These are phyloP conservation scores for Clarias laeviceps DNA, from an alignment of 2,797 vertebrate species.

Conservation along the genomic window DNA sequence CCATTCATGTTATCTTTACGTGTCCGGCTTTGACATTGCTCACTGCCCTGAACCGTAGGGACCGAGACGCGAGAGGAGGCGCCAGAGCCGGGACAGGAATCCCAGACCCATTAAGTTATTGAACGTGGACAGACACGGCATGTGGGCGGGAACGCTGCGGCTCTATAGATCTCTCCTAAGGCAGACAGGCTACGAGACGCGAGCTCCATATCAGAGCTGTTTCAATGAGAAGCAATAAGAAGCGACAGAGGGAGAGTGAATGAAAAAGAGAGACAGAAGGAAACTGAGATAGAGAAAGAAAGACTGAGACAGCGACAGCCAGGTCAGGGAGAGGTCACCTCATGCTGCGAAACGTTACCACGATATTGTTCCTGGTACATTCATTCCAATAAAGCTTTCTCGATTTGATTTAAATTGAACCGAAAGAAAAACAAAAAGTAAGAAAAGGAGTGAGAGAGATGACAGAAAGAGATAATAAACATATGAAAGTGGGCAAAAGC, in stretches of 20 bases:
- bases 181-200: slow-evolving; percentile 35
- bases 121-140: slow-evolving; percentile 29
- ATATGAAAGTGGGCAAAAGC: not conserved
- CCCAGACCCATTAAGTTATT: slow-evolving; percentile 47
- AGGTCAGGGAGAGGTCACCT: not conserved
- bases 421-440: not conserved
- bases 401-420: not conserved
- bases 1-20: not conserved
- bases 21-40: slow-evolving; percentile 13
- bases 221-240: slow-evolving; percentile 11
- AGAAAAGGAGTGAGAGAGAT: not conserved
- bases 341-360: not conserved
- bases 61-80: not conserved
- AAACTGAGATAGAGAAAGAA: not conserved
- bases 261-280: not conserved
- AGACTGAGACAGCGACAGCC: not conserved
- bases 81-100: slow-evolving; percentile 22
- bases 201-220: slow-evolving; percentile 16
- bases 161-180: slow-evolving; percentile 38
- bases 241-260: not conserved
- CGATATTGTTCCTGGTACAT: slow-evolving; percentile 3
- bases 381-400: slow-evolving; percentile 16
- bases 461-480: not conserved
- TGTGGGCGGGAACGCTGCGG: slow-evolving; percentile 8
- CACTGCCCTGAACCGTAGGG: not conserved